Percentiles rank a stretch among this genome's conserved stretches.
Conservation (phyloP, 1,140 invertebrate genomes). For the Drosophila nikananu region DNA sequence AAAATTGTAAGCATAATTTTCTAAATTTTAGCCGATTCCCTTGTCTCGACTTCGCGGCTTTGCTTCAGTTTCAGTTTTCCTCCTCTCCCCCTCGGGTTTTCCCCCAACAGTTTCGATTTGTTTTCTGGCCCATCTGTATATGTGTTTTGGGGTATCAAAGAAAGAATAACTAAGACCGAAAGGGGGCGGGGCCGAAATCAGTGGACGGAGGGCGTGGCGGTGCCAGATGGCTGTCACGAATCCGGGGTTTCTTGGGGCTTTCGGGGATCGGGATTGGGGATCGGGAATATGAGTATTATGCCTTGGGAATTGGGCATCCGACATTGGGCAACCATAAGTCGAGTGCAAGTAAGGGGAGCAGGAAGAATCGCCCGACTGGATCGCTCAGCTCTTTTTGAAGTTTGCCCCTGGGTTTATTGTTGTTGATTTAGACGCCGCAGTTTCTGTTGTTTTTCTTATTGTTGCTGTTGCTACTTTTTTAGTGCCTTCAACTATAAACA, state of each 20-base stretch:
- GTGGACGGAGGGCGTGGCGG: constrained; percentile 8
- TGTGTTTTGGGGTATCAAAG: constrained; percentile 68
- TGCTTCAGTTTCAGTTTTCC: not conserved
- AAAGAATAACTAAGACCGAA: constrained; percentile 34
- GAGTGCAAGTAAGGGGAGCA: constrained; percentile 48
- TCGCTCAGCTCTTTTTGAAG: constrained; percentile 73
- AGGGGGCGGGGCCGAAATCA: constrained; percentile 3
- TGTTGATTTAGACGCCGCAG: constrained; percentile 54
- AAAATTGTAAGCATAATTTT: constrained; percentile 70
- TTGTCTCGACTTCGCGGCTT: constrained; percentile 18
- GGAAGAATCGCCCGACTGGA: constrained; percentile 78
- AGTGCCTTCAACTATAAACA: constrained; percentile 69
- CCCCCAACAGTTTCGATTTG: constrained; percentile 56
- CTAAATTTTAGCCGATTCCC: constrained; percentile 66
- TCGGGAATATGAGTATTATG: constrained; percentile 27
- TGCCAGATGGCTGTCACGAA: constrained; percentile 75
- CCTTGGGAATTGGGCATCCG: constrained; percentile 32
- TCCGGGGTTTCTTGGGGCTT: constrained; percentile 57
- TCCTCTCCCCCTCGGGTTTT: not conserved
- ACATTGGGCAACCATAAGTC: constrained; percentile 60
- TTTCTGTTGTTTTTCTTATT: constrained; percentile 21
- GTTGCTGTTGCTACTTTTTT: constrained; percentile 34
- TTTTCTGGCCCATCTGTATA: constrained; percentile 15
- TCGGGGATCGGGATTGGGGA: constrained; percentile 41
- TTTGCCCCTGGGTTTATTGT: constrained; percentile 45